phyloP scores from a whole-genome alignment of 2,797 vertebrate species.

The Pseudotriccus pelzelni region DNA sequence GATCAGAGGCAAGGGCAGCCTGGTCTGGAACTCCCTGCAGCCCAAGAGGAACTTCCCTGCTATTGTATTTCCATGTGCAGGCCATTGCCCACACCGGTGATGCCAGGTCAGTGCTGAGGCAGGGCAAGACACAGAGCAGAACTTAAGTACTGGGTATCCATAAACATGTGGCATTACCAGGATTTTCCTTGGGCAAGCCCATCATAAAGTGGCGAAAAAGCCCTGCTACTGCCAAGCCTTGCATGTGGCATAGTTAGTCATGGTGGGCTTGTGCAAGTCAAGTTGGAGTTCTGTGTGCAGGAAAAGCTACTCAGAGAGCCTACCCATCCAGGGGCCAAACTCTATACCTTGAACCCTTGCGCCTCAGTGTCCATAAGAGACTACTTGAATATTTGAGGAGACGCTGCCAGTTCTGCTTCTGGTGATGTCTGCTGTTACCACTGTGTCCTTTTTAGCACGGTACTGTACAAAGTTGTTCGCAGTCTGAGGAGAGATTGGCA shows the following conservation, averaged over 20 bases:
- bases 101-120: not conserved
- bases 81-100: not conserved
- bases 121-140: not conserved
- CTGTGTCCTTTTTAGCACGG: not conserved
- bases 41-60: not conserved
- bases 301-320: not conserved
- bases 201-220: not conserved
- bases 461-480: not conserved
- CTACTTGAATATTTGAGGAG: rapidly evolving
- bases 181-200: not conserved
- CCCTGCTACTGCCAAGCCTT: not conserved
- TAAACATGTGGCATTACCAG: not conserved
- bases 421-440: not conserved
- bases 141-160: not conserved
- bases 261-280: not conserved
- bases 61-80: rapidly evolving
- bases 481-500: not conserved
- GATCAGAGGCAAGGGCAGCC: not conserved
- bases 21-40: not conserved
- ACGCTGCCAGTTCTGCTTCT: not conserved
- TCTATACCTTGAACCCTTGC: not conserved
- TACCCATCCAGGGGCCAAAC: not conserved
- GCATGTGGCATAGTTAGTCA: not conserved
- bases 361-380: not conserved
- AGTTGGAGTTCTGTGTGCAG: not conserved